Evolutionary conservation across 2,113 vertebrate genomes (phyloP).

Genomic region (Lepisosteus osseus): DNA sequence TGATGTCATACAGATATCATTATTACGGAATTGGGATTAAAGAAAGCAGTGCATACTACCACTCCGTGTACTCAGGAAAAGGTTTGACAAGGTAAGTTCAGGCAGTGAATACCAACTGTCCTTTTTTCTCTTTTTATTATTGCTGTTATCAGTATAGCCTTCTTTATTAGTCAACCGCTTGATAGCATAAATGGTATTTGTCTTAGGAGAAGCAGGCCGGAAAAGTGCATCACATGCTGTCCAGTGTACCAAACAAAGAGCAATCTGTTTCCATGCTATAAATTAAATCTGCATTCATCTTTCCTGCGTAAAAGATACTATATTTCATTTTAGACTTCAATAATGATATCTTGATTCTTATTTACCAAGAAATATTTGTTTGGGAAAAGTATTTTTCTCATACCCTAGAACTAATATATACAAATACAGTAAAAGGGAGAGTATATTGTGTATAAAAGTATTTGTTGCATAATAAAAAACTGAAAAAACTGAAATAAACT

Average conservation of each 20-base stretch:
- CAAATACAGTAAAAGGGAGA: too few species aligned
- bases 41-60: constrained; percentile 97
- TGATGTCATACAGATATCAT: constrained; percentile 78
- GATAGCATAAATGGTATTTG: constrained; percentile 19
- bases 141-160: constrained; percentile 3
- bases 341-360: too few species aligned
- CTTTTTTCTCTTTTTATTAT: constrained; percentile 8
- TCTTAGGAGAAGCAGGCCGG: constrained; percentile 4
- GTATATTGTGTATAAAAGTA: too few species aligned
- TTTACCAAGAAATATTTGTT: too few species aligned
- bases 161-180: constrained; percentile 19
- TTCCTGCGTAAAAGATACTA: background rate
- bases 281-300: constrained; percentile 14
- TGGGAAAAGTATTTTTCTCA: too few species aligned
- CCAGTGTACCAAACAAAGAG: constrained; percentile 14
- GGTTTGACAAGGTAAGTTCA: constrained; percentile 87
- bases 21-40: constrained; percentile 98
- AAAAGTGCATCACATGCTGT: background rate
- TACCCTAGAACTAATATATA: too few species aligned
- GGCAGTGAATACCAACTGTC: background rate
- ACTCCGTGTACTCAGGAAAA: constrained; percentile 96
- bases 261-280: constrained; percentile 17
- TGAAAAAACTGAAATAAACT: too few species aligned
- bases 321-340: background rate
- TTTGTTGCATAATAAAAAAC: too few species aligned